Conservation (phyloP, 1,140 invertebrate genomes). For the Tetramorium parvispinum region DNA sequence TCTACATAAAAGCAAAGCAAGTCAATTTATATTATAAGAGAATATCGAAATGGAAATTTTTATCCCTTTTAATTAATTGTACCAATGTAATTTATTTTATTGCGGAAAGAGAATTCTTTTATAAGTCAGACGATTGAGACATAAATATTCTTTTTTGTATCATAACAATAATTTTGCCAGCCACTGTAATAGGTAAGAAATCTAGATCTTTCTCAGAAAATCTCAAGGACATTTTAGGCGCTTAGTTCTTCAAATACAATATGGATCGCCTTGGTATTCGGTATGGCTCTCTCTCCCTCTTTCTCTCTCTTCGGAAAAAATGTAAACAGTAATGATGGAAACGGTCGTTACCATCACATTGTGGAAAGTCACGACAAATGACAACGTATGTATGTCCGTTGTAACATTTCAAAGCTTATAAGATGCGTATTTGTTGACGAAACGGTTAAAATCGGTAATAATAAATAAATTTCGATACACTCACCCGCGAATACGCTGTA, state of each 20-base stretch:
- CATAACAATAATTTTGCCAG: not conserved
- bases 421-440: not conserved
- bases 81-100: not conserved
- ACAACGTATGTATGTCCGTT: not conserved
- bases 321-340: constrained; percentile 42
- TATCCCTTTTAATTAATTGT: not conserved
- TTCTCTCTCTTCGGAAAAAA: not conserved
- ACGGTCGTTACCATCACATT: not conserved
- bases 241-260: not conserved
- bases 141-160: not conserved
- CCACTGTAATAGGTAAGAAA: not conserved
- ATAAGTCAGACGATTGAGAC: not conserved
- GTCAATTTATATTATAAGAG: not conserved
- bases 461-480: not conserved
- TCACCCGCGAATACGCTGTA: constrained; percentile 83
- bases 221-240: constrained; percentile 16
- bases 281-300: not conserved
- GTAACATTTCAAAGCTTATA: not conserved
- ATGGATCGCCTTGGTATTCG: not conserved
- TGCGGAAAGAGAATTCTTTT: constrained; percentile 12
- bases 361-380: not conserved
- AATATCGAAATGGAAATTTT: not conserved
- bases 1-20: not conserved
- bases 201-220: constrained; percentile 6
- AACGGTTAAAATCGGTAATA: not conserved